Evolutionary conservation across 2,888 invertebrate genomes (phyloP).

Genomic region (Microctonus aethiopoides): DNA sequence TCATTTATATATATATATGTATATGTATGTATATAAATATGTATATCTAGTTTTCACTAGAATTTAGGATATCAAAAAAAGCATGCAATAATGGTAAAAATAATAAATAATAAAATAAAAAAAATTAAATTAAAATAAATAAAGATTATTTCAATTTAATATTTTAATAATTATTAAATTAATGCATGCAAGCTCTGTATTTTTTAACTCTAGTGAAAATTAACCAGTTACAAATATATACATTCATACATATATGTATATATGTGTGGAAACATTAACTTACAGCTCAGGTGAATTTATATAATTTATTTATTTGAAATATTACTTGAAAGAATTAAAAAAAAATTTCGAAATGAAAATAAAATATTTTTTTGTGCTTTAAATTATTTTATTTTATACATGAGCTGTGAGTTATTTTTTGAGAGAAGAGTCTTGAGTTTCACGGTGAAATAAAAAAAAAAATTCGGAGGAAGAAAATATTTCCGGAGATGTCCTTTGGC

Average conservation of each 20-base stretch:
- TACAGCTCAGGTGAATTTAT: background rate
- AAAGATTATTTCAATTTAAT: background rate
- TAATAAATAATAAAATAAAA: background rate
- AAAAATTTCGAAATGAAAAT: background rate
- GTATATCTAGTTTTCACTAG: slow-evolving; percentile 63
- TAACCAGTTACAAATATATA: slow-evolving; percentile 27
- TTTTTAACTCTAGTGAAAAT: slow-evolving; percentile 57
- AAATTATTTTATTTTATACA: background rate
- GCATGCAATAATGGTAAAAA: background rate
- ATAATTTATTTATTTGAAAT: background rate
- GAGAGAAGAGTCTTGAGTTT: slow-evolving; percentile 1
- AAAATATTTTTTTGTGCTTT: background rate
- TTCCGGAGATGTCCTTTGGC: slow-evolving; percentile 57
- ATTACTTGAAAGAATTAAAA: background rate
- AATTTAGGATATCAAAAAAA: slow-evolving; percentile 45
- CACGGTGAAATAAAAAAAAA: slow-evolving; percentile 16
- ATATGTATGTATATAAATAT: too few species aligned
- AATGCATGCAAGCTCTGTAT: slow-evolving; percentile 12
- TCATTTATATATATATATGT: slow-evolving; percentile 31
- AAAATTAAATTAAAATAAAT: background rate
- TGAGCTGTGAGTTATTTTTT: slow-evolving; percentile 24
- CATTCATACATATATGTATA: background rate
- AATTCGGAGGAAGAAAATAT: slow-evolving; percentile 53
- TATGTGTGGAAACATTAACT: background rate
- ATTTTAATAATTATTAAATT: background rate